Evolutionary conservation across 2,797 vertebrate genomes (phyloP), one percentile per base, ranked within the genome.

Genomic region (Labroides dimidiatus): DNA sequence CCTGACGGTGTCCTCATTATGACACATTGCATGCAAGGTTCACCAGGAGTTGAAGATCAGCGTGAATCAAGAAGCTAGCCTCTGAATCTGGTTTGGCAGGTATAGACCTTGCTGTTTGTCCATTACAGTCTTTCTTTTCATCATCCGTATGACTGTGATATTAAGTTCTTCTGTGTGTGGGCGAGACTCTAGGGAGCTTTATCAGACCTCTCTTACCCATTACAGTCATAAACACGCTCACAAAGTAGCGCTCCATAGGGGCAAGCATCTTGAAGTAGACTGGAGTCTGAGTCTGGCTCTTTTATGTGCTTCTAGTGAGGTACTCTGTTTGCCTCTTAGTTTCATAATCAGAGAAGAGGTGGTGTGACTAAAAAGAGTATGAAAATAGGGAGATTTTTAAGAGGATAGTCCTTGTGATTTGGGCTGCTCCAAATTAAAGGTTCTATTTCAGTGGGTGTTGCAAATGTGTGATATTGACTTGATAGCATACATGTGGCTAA

Each of bases 141-240:
- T 73, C 53, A 72, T 77, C 67, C 72, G 49, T 66, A 61, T 55
- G 59, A 52, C 54, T 52, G 59, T 77, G 74, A 71, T 73, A 71
- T 76, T 65, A 64, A 63, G 52, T 69, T 75, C 52, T 70, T 77
- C 41, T 23, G 45, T 58, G 77, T 64, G 71, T 69, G 61, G 77
- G 72, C 4, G 53, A 77, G 52, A 70, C 56, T 66, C 58, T 61
- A 8, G 37, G 50, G 68, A 80, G 51, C 62, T 78, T 79, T 80
- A 72, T 68, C 63, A 75, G 55, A 43, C 24, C 68, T 81, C 78
- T 77, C 51, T 71, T 57, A 72, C 60, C 50, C 66, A 72, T 80
- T 76, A 74, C 63, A 78, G 72, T 50, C 68, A 72, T 83, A 81
- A 79, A 77, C 77, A 73, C 64, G 68, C 60, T 69, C 67, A 72